Conservation (phyloP, 2,797 vertebrate genomes). For the Pipistrellus kuhlii region DNA sequence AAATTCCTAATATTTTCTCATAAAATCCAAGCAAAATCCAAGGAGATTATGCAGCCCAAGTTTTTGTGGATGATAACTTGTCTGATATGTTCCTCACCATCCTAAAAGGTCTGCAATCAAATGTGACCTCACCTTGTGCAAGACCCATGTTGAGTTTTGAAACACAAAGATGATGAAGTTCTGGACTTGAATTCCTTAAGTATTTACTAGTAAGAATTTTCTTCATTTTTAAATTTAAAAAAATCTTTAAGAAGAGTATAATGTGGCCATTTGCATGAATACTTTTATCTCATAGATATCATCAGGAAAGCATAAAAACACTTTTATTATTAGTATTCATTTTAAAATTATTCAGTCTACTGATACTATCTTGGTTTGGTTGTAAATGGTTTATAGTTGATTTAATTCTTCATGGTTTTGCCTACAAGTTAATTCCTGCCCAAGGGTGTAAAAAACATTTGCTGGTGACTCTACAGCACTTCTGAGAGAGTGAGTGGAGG, state of each 20-base stretch:
- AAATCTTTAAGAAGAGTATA: not conserved
- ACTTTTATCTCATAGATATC: not conserved
- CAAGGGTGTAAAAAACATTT: not conserved
- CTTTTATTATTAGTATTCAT: not conserved
- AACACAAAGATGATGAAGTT: not conserved
- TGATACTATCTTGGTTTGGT: slow-evolving; percentile 22
- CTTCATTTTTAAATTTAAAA: slow-evolving; percentile 28
- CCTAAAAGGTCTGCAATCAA: not conserved
- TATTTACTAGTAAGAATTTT: slow-evolving; percentile 16
- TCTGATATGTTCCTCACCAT: not conserved
- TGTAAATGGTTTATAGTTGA: not conserved
- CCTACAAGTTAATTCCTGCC: slow-evolving; percentile 7
- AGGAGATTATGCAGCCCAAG: not conserved
- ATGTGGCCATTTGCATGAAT: not conserved
- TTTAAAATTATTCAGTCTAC: not conserved
- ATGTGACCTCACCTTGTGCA: not conserved
- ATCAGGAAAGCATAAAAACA: not conserved
- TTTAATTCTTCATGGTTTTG: slow-evolving; percentile 6
- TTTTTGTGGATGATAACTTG: not conserved
- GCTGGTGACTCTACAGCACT: not conserved
- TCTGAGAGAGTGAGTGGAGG: not conserved
- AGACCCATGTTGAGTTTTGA: slow-evolving; percentile 11
- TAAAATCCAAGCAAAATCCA: not conserved
- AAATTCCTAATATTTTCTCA: slow-evolving; percentile 3
- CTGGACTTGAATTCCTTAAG: slow-evolving; percentile 11